These are phyloP conservation scores for Xylocopa sonorina DNA, from an alignment of 1,140 invertebrate genomes.

Conservation along the genomic window DNA sequence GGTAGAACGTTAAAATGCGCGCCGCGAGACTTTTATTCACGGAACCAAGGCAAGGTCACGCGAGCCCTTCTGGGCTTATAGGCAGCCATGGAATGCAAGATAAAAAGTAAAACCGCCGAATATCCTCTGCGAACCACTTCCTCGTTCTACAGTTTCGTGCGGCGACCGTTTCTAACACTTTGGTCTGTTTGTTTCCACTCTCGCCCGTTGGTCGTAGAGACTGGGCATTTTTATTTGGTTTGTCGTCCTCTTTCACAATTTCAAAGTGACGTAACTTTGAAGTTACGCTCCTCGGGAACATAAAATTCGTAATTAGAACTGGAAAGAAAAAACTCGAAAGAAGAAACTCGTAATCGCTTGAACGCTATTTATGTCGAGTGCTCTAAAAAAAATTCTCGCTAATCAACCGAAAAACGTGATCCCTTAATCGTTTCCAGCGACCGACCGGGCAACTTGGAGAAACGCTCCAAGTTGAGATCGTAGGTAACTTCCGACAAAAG, in stretches of 20 bases:
- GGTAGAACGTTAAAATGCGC: neutral
- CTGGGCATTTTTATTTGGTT: neutral
- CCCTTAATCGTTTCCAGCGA: neutral
- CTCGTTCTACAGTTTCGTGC: constrained; percentile 64
- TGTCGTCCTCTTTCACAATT: too few species aligned
- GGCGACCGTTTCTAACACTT: constrained; percentile 23
- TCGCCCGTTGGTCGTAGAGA: neutral
- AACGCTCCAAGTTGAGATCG: too few species aligned
- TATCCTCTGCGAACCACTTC: constrained; percentile 67
- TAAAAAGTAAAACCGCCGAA: constrained; percentile 59
- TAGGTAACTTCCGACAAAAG: too few species aligned
- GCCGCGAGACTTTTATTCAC: constrained; percentile 36
- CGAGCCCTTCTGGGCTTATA: constrained; percentile 55
- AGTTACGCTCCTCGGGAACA: too few species aligned
- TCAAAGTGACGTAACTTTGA: too few species aligned
- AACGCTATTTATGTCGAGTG: too few species aligned
- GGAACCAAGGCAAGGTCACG: constrained; percentile 66
- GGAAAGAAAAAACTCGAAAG: too few species aligned
- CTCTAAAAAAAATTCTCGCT: too few species aligned
- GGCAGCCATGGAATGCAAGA: constrained; percentile 58
- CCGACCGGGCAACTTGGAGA: too few species aligned
- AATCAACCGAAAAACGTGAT: neutral
- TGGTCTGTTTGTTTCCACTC: constrained; percentile 34
- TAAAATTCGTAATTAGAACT: too few species aligned
- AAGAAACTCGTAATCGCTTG: too few species aligned